Base-by-base conservation (phyloP, 2,888 invertebrate species). In the Acleris laterana region DNA sequence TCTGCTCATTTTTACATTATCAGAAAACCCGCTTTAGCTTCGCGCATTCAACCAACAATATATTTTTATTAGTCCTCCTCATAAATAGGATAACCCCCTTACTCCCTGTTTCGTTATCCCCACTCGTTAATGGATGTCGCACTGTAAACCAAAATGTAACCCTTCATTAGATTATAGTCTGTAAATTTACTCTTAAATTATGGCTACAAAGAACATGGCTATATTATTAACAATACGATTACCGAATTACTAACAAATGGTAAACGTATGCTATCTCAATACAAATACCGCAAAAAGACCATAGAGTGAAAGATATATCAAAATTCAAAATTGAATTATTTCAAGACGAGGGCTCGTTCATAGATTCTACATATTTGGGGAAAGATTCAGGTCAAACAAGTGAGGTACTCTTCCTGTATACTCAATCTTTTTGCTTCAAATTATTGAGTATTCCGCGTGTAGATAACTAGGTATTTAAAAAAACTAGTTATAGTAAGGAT, bases 161-260 rank as follows among this genome's bases (percentile, higher is more conserved):
- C 46, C 46, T n/a, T 44, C n/a, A 44, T 44, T 19, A 16, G 44
- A 55, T 56, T 53, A 61, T 52, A 66, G 17, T 52, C 48, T 57
- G 62, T 28, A 57, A 51, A 38, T 32, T 51, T 55, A 65, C 60
- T 61, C 53, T 61, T 57, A 51, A 51, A 42, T 44, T 66, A 66
- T 66, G 66, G 57, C 66, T 66, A 66, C 57, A 62, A 28, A 61
- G 51, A 66, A 66, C 66, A 66, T 66, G 66, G 62, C 66, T 66
- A 66, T 57, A 57, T 50, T 44, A 53, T 65, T 51, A 49, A 42
- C 20, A 17, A 48, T 65, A 65, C 28, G 49, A 25, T 7, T 25
- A 25, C 25, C 1, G 25, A 42, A 20, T 48, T 60, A 65, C 32
- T 51, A 51, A 11, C 11, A 32, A 44, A 32, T 53, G 13, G 20